Evolutionary conservation across 2,113 vertebrate species (phyloP), one percentile per base, ranked within the genome.

Genomic region (Rattus rattus): DNA sequence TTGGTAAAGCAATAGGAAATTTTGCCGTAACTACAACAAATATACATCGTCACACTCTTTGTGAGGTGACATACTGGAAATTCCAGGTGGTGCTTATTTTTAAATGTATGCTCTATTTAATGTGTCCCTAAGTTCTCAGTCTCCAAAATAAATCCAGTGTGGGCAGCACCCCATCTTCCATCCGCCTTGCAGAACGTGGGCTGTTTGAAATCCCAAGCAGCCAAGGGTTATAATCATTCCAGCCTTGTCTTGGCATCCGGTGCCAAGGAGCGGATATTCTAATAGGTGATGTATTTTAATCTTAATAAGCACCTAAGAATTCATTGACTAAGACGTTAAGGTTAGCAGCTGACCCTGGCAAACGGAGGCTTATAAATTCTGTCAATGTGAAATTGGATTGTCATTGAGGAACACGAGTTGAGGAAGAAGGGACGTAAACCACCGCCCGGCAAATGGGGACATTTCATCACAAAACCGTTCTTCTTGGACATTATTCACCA

Each of bases 61-160:
- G 69, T 97, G 91, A 95, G 56, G 2, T 98, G 97, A 96, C 96
- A 96, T 89, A 93, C 92, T 97, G 97, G 96, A 98, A 92, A 95
- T 91, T 98, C 97, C 97, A 97, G 97, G 96, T 96, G 97, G 96
- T 95, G 96, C 96, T 95, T 97, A 88, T 96, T 97, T 97, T 95
- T 79, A 91, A 97, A 97, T 33, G 86, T 97, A 96, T 97, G 97
- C 97, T 97, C 97, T 97, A 97, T 91, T 97, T 97, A 96, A 96
- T 83, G 70, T 94, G 96, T 94, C 96, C 97, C 92, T 92, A 92
- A 89, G 67, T 97, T 89, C 76, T 94, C 91, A 91, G 96, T 83
- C 96, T 97, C 94, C 96, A 97, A 97, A 98, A 97, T 98, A 98
- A 97, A 98, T 97, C 86, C 76, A 86, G 39, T 49, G 8, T 12